phyloP scores from a whole-genome alignment of 1,140 invertebrate species.

The Drosophila kohkoa region DNA sequence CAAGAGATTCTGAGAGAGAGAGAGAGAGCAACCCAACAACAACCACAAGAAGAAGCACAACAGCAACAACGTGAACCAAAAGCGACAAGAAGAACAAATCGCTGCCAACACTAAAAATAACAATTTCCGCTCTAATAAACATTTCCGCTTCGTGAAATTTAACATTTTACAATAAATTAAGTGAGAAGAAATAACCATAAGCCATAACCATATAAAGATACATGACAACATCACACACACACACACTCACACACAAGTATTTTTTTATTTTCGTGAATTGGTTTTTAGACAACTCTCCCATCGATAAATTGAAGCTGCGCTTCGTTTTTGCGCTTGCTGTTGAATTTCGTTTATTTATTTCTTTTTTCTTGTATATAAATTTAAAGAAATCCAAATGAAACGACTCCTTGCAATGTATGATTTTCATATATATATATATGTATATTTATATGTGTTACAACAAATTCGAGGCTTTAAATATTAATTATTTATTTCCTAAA shows the following conservation, averaged over 20 bases:
- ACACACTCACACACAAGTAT: constrained; percentile 18
- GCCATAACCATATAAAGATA: constrained; percentile 58
- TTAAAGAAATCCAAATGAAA: too few species aligned
- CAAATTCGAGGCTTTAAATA: too few species aligned
- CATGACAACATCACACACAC: constrained; percentile 20
- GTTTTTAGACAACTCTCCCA: constrained; percentile 43
- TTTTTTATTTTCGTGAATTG: constrained; percentile 8
- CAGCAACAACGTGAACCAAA: constrained; percentile 5
- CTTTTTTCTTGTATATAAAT: too few species aligned
- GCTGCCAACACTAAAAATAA: constrained; percentile 82
- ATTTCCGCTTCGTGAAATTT: constrained; percentile 84
- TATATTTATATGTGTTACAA: too few species aligned
- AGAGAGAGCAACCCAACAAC: constrained; percentile 14
- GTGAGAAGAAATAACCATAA: constrained; percentile 79
- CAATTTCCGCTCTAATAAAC: constrained; percentile 85
- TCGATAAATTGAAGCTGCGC: constrained; percentile 52
- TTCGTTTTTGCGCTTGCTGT: background rate
- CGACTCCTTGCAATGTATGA: too few species aligned
- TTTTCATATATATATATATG: too few species aligned
- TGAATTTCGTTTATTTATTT: background rate
- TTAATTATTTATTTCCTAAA: too few species aligned
- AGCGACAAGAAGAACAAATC: constrained; percentile 47
- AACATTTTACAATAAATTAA: constrained; percentile 84
- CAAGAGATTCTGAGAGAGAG: background rate
- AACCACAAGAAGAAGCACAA: constrained; percentile 5